Conservation (phyloP, 2,888 invertebrate species). For the Drosophila tripunctata region DNA sequence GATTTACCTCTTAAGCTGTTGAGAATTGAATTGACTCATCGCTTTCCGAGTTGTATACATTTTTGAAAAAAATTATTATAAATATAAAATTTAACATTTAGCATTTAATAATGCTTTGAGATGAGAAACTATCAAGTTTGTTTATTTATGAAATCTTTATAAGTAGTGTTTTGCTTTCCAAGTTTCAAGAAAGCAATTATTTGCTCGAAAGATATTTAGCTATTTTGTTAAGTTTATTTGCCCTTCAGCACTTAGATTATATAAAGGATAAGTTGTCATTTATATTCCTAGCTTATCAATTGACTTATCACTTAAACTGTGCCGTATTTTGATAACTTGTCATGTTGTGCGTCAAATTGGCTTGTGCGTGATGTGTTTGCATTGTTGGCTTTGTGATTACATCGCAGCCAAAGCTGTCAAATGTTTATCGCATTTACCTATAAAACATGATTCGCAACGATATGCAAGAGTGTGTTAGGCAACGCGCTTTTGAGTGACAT, state of each 20-base stretch:
- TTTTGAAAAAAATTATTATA: too few relatives aligned
- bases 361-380: neutral
- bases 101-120: too few relatives aligned
- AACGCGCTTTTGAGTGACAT: slow-evolving; percentile 33
- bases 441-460: neutral
- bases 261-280: neutral
- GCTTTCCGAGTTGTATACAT: too few relatives aligned
- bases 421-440: slow-evolving; percentile 1
- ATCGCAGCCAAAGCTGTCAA: slow-evolving; percentile 5
- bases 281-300: neutral
- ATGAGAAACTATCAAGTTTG: too few relatives aligned
- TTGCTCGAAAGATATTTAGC: too few relatives aligned
- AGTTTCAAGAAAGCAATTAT: too few relatives aligned
- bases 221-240: too few relatives aligned
- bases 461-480: neutral
- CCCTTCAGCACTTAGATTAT: neutral
- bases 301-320: neutral
- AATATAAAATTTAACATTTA: too few relatives aligned
- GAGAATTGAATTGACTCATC: too few relatives aligned
- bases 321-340: neutral
- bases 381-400: slow-evolving; percentile 14
- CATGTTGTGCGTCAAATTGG: neutral
- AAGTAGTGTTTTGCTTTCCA: neutral
- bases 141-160: too few relatives aligned
- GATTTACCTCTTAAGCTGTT: too few relatives aligned